These are phyloP conservation scores for Conomelus anceps DNA, from an alignment of 2,888 invertebrate genomes.

Conservation along the genomic window DNA sequence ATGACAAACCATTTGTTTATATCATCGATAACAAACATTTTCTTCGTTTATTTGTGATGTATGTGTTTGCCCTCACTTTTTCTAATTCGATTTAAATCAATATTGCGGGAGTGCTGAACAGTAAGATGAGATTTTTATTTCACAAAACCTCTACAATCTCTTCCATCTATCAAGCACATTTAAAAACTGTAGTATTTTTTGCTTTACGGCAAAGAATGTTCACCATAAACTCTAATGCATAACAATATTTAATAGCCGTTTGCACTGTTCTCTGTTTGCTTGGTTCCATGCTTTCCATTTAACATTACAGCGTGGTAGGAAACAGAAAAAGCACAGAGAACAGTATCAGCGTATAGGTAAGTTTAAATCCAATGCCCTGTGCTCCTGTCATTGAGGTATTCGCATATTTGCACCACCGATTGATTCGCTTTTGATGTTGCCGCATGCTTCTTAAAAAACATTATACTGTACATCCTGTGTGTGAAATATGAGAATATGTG, in stretches of 20 bases:
- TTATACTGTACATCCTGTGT: background rate
- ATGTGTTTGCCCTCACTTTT: too few species aligned
- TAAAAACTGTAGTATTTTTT: too few species aligned
- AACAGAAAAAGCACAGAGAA: conserved; percentile 64
- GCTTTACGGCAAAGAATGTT: too few species aligned
- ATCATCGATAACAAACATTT: too few species aligned
- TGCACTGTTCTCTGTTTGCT: background rate
- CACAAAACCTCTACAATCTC: too few species aligned
- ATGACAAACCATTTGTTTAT: too few species aligned
- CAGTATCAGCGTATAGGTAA: conserved; percentile 73
- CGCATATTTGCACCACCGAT: background rate
- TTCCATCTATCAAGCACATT: too few species aligned
- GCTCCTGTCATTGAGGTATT: conserved; percentile 36
- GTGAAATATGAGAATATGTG: background rate
- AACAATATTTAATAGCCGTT: background rate
- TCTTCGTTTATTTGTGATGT: too few species aligned
- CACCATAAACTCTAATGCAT: background rate
- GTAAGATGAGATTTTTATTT: too few species aligned
- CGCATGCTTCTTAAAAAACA: background rate
- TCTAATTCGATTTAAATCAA: too few species aligned
- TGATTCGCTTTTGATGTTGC: background rate
- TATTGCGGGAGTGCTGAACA: too few species aligned
- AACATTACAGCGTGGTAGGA: conserved; percentile 55
- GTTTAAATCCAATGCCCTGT: conserved; percentile 39
- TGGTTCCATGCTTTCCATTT: conserved; percentile 51